phyloP scores from a whole-genome alignment of 2,113 vertebrate genomes.

The Sinocyclocheilus rhinocerous region DNA sequence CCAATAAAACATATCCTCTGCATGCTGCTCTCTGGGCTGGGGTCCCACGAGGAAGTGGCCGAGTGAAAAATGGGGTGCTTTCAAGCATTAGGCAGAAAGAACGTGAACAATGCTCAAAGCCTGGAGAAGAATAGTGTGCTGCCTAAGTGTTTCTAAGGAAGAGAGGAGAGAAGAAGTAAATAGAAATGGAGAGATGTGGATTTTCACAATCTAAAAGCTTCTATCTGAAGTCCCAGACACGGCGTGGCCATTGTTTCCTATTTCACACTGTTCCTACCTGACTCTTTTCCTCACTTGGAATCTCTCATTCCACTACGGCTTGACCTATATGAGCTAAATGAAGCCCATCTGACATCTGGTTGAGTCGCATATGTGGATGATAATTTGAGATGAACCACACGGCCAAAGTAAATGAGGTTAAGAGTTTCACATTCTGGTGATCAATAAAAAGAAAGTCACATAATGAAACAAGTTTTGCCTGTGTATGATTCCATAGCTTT shows the following conservation, averaged over 20 bases:
- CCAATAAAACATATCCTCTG: constrained; percentile 80
- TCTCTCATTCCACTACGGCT: constrained; percentile 56
- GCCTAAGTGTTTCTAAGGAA: constrained; percentile 74
- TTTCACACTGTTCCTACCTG: not conserved
- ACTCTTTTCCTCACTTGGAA: not conserved
- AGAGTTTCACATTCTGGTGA: constrained; percentile 49
- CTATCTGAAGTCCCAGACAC: constrained; percentile 61
- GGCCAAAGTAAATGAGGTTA: constrained; percentile 56
- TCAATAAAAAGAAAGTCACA: constrained; percentile 41
- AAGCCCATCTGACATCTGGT: constrained; percentile 27
- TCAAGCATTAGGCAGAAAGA: constrained; percentile 76
- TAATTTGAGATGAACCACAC: constrained; percentile 52
- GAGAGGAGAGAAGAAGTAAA: constrained; percentile 68
- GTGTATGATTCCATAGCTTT: constrained; percentile 64
- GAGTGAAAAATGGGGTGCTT: constrained; percentile 78
- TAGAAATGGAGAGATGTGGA: constrained; percentile 60
- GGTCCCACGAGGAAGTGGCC: constrained; percentile 75
- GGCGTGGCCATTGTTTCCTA: constrained; percentile 65
- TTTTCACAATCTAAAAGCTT: constrained; percentile 70
- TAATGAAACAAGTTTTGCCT: constrained; percentile 72
- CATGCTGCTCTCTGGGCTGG: constrained; percentile 72
- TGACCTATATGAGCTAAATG: constrained; percentile 35
- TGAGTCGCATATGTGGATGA: constrained; percentile 37
- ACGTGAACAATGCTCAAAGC: constrained; percentile 76
- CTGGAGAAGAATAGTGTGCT: constrained; percentile 64